Evolutionary conservation across 2,113 vertebrate species (phyloP).

Genomic region (Talpa occidentalis): DNA sequence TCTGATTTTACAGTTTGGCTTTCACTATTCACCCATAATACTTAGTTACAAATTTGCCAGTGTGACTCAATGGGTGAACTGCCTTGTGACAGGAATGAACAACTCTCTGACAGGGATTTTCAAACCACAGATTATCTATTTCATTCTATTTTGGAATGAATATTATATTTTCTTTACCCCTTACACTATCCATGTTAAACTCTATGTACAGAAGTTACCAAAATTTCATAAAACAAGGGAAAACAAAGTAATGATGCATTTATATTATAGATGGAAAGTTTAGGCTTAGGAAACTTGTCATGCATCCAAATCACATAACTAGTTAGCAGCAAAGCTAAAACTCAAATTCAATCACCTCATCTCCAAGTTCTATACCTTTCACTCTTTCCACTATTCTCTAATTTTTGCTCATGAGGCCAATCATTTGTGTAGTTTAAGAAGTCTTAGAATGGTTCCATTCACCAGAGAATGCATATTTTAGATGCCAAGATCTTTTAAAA

Average conservation of each 20-base stretch:
- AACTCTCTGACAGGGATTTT: background rate
- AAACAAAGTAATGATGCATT: background rate
- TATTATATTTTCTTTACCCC: background rate
- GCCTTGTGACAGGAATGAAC: conserved; percentile 10
- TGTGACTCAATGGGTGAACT: conserved; percentile 46
- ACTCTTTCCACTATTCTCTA: background rate
- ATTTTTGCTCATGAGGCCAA: background rate
- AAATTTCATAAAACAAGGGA: background rate
- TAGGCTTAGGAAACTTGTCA: conserved; percentile 26
- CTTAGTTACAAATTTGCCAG: conserved; percentile 65
- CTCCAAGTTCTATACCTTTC: background rate
- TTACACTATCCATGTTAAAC: background rate
- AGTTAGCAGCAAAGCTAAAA: conserved; percentile 18
- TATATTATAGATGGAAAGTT: conserved; percentile 11
- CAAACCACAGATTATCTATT: background rate
- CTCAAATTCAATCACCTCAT: background rate
- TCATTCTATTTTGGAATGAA: conserved; percentile 42
- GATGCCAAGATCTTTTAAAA: conserved; percentile 39
- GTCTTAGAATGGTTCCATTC: conserved; percentile 1
- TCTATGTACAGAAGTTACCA: background rate
- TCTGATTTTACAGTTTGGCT: conserved; percentile 45
- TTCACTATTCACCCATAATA: conserved; percentile 39
- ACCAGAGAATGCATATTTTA: conserved; percentile 5
- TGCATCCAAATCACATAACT: background rate
- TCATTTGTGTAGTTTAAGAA: background rate